Percentiles rank a stretch among this genome's conserved stretches.
Evolutionary conservation across 2,113 vertebrate species (phyloP).

Genomic region (Rhipidura dahli): DNA sequence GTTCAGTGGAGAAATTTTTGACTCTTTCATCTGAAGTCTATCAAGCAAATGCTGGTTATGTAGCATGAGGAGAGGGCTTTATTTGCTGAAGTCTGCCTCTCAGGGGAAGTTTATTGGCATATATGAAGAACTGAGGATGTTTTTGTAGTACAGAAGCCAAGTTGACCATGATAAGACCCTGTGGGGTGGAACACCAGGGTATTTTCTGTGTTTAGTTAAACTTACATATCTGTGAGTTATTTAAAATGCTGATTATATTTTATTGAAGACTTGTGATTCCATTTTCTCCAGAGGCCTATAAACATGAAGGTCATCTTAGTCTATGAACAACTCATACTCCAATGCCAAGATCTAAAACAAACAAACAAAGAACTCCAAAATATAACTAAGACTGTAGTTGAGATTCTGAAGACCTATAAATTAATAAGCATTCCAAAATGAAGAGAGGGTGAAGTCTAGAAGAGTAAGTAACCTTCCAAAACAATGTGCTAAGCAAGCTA

Average conservation of each 20-base stretch:
- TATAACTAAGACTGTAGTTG: not conserved
- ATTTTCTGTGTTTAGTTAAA: slow-evolving; percentile 58
- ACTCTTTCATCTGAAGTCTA: not conserved
- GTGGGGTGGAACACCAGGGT: not conserved
- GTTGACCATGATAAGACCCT: not conserved
- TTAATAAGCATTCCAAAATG: not conserved
- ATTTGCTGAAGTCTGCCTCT: not conserved
- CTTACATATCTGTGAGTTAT: not conserved
- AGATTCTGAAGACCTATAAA: not conserved
- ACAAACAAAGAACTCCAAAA: not conserved
- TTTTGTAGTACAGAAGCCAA: slow-evolving; percentile 31
- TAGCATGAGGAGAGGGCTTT: not conserved
- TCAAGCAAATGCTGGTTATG: not conserved
- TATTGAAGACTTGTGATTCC: not conserved
- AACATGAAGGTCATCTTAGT: not conserved
- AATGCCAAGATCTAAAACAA: not conserved
- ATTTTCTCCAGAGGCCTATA: slow-evolving; percentile 18
- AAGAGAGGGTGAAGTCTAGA: not conserved
- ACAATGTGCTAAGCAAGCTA: not conserved
- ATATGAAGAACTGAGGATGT: slow-evolving; percentile 46
- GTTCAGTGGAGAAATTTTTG: not conserved
- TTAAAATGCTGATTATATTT: slow-evolving; percentile 38
- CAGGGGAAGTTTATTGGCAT: not conserved
- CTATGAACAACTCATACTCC: not conserved
- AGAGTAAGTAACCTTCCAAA: not conserved